Base-by-base conservation (phyloP, 2,113 vertebrate genomes). In the Symphodus melops region DNA sequence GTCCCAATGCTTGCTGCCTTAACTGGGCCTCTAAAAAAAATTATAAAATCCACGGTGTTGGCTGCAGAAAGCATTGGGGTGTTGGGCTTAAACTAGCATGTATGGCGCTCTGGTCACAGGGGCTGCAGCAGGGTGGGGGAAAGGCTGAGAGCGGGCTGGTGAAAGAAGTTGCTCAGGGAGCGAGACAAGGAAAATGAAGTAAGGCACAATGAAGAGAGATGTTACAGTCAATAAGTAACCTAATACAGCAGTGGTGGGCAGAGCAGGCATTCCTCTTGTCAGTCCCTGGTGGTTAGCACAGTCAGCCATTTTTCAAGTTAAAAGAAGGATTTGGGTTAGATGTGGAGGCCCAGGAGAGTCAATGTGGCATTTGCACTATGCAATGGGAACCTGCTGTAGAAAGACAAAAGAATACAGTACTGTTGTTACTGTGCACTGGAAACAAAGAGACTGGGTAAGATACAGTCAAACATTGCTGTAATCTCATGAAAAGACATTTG, bases 191-290 rank as follows among this genome's bases (percentile, higher is more conserved):
- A 84, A 86, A 84, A 89, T 79, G 53, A 83, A 84, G 76, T 70
- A 74, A 86, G 65, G 72, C 59, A 67, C 66, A 83, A 89, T 89
- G 77, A 90, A 84, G 66, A 92, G 80, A 86, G 87, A 92, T 87
- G 88, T 91, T 92, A 88, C 85, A 93, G 92, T 93, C 89, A 94
- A 93, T 94, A 94, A 93, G 91, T 92, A 94, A 93, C 91, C 86
- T 82, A 88, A 92, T 85, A 86, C 87, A 80, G 87, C 58, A 75
- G 73, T 65, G 64, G 82, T 79, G 77, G 77, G 84, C 72, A 81
- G 82, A 77, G 75, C 84, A 86, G 86, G 81, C 86, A 92, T 92
- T 92, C 86, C 87, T 92, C 92, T 89, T 83, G 53, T 64, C 33
- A 57, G 82, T 94, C 94, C 92, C 93, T 68, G 79, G 92, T 93